Evolutionary conservation across 2,888 invertebrate species (phyloP).

Genomic region (Linhomoeus sp.): DNA sequence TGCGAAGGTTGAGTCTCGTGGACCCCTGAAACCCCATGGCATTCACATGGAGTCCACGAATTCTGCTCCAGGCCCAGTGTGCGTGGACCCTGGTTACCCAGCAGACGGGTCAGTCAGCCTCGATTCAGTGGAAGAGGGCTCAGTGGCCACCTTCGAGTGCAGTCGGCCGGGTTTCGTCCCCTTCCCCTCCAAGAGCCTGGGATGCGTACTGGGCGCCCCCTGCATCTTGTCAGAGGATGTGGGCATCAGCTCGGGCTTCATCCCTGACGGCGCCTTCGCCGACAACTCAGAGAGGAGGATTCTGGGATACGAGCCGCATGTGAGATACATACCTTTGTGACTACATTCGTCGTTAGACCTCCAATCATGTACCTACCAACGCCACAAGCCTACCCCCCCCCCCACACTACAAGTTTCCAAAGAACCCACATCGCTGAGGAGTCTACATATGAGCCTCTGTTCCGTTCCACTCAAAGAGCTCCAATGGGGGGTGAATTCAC

Average conservation of each 20-base stretch:
- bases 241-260: conserved; percentile 68
- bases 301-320: conserved; percentile 39
- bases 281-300: conserved; percentile 48
- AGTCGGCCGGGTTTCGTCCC: conserved; percentile 74
- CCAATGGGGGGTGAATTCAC: too few species aligned
- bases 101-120: conserved; percentile 71
- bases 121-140: conserved; percentile 44
- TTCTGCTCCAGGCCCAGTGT: conserved; percentile 53
- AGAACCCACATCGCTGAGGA: too few species aligned
- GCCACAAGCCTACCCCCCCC: too few species aligned
- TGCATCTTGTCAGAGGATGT: conserved; percentile 76
- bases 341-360: too few species aligned
- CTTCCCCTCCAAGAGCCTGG: conserved; percentile 14
- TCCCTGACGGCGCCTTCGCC: conserved; percentile 70
- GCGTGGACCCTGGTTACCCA: conserved; percentile 81
- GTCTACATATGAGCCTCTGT: too few species aligned
- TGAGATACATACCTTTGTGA: too few species aligned
- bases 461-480: too few species aligned
- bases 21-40: too few species aligned
- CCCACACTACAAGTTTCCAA: too few species aligned
- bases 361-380: too few species aligned
- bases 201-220: conserved; percentile 49
- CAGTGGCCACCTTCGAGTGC: conserved; percentile 73
- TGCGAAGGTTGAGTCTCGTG: conserved; percentile 71
- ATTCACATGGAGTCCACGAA: too few species aligned